These are phyloP conservation scores for Salvator merianae DNA, from an alignment of 2,113 vertebrate genomes.

Conservation along the genomic window DNA sequence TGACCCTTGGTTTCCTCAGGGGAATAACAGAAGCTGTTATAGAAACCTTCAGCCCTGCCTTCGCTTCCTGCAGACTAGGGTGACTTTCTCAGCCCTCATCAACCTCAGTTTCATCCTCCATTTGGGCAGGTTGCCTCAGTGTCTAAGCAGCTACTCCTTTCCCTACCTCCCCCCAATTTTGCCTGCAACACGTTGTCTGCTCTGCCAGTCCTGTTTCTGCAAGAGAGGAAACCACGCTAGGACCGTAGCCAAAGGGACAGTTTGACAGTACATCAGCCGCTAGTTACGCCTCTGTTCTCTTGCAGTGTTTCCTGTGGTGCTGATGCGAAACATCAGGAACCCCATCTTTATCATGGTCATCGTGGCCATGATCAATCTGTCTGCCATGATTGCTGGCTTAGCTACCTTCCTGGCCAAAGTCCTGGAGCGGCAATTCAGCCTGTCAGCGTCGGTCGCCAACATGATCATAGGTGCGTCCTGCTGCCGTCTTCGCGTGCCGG, in stretches of 20 bases:
- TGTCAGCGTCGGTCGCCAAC: conserved; percentile 82
- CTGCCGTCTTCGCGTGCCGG: accelerated
- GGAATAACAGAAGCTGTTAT: too few species aligned
- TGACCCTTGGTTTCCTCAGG: too few species aligned
- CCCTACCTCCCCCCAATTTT: too few species aligned
- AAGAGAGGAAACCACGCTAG: too few species aligned
- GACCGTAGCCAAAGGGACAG: too few species aligned
- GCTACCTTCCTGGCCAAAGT: conserved; percentile 93
- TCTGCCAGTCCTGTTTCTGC: too few species aligned
- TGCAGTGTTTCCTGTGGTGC: conserved; percentile 85
- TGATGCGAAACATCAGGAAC: conserved; percentile 82
- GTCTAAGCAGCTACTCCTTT: too few species aligned
- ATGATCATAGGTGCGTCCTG: conserved; percentile 84
- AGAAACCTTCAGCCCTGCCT: too few species aligned
- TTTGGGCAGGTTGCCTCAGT: neutral
- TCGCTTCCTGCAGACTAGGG: too few species aligned
- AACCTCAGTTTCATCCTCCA: too few species aligned
- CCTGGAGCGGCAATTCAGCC: conserved; percentile 89
- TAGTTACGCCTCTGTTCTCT: neutral
- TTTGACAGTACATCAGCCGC: neutral
- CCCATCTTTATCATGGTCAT: conserved; percentile 89
- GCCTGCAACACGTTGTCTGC: too few species aligned
- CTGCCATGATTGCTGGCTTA: conserved; percentile 83
- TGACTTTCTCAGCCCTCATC: too few species aligned
- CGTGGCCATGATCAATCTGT: conserved; percentile 86